phyloP scores from a whole-genome alignment of 2,797 vertebrate genomes.

The Sebastes diaconus region DNA sequence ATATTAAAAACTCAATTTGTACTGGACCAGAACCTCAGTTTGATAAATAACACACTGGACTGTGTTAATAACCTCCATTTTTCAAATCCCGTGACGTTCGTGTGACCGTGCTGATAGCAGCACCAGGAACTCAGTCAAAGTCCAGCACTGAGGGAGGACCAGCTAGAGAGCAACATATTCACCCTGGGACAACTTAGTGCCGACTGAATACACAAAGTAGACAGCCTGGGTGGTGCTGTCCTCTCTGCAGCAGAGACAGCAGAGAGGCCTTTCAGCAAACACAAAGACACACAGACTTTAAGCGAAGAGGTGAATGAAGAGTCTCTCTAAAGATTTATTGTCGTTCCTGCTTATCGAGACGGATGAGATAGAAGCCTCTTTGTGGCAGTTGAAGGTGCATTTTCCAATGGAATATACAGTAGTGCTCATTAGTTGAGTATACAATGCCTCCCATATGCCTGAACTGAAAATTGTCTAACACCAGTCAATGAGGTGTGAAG shows the following conservation, averaged over 20 bases:
- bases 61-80: neutral
- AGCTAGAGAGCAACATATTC: neutral
- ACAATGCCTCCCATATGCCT: neutral
- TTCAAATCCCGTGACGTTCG: neutral
- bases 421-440: neutral
- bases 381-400: neutral
- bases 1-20: neutral
- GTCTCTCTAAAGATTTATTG: neutral
- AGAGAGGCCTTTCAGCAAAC: neutral
- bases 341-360: neutral
- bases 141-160: neutral
- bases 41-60: neutral
- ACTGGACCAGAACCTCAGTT: neutral
- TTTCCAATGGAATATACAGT: neutral
- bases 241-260: constrained; percentile 8
- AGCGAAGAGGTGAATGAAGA: neutral
- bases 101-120: neutral
- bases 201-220: constrained; percentile 23
- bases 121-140: neutral
- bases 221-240: neutral
- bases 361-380: neutral
- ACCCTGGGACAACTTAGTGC: constrained; percentile 5
- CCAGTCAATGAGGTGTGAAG: neutral
- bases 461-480: neutral
- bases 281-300: neutral